Conservation (phyloP, 2,888 invertebrate genomes). For the Campoplex capitator region DNA sequence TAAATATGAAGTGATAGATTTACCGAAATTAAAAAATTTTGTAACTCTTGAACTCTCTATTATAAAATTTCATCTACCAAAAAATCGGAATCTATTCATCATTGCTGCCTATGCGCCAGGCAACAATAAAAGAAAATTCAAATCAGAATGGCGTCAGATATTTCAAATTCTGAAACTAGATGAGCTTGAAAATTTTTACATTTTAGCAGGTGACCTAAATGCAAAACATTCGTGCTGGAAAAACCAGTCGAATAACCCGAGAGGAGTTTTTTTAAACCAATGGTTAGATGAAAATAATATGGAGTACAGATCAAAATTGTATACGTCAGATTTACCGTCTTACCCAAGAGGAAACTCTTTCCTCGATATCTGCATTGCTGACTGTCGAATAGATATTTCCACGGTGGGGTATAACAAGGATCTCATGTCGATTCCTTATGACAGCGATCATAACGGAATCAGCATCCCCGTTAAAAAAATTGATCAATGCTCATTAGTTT, state of each 20-base stretch:
- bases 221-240: slow-evolving; percentile 53
- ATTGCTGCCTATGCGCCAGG: slow-evolving; percentile 57
- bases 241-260: slow-evolving; percentile 34
- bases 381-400: slow-evolving; percentile 39
- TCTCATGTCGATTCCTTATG: slow-evolving; percentile 40
- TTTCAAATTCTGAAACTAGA: slow-evolving; percentile 41
- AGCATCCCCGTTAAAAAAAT: slow-evolving; percentile 14
- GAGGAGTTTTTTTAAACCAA: slow-evolving; percentile 19
- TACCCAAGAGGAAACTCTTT: slow-evolving; percentile 39
- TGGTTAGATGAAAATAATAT: slow-evolving; percentile 27
- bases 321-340: neutral
- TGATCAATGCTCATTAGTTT: neutral
- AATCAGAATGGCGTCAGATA: slow-evolving; percentile 19
- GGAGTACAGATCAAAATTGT: slow-evolving; percentile 1
- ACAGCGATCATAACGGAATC: slow-evolving; percentile 59
- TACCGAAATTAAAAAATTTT: neutral
- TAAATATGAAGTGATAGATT: slow-evolving; percentile 1
- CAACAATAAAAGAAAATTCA: slow-evolving; percentile 22
- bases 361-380: slow-evolving; percentile 50
- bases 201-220: slow-evolving; percentile 64
- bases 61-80: slow-evolving; percentile 24
- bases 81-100: slow-evolving; percentile 37
- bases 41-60: slow-evolving; percentile 43
- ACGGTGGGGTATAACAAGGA: neutral
- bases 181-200: slow-evolving; percentile 34